phyloP scores from a whole-genome alignment of 2,113 vertebrate species.

The Ochotona curzoniae region DNA sequence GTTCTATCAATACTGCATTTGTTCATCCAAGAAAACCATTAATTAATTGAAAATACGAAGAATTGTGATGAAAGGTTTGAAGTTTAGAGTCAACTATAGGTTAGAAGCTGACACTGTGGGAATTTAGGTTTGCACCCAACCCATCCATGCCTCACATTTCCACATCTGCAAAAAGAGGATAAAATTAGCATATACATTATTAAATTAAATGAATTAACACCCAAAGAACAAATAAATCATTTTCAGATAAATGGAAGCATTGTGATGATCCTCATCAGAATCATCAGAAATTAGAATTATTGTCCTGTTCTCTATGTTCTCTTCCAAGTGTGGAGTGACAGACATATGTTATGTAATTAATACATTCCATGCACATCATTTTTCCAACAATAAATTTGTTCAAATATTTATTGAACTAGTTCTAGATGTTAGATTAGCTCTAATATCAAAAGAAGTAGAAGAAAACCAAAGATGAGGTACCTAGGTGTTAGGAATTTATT shows the following conservation, averaged over 20 bases:
- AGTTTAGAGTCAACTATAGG: not conserved
- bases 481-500: not conserved
- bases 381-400: not conserved
- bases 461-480: not conserved
- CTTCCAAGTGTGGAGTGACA: not conserved
- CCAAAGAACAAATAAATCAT: not conserved
- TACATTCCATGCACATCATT: not conserved
- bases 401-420: not conserved
- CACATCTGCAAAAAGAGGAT: not conserved
- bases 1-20: not conserved
- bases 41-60: not conserved
- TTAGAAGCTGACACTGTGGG: constrained; percentile 5
- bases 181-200: not conserved
- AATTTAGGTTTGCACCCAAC: not conserved
- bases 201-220: not conserved
- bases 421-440: not conserved
- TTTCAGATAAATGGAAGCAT: not conserved
- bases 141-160: not conserved
- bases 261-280: not conserved
- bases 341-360: not conserved
- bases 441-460: not conserved
- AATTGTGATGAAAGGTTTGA: not conserved
- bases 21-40: not conserved
- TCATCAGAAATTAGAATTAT: not conserved
- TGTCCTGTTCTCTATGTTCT: not conserved